phyloP scores from a whole-genome alignment of 1,140 invertebrate species.

The Lepidurus packardi region DNA sequence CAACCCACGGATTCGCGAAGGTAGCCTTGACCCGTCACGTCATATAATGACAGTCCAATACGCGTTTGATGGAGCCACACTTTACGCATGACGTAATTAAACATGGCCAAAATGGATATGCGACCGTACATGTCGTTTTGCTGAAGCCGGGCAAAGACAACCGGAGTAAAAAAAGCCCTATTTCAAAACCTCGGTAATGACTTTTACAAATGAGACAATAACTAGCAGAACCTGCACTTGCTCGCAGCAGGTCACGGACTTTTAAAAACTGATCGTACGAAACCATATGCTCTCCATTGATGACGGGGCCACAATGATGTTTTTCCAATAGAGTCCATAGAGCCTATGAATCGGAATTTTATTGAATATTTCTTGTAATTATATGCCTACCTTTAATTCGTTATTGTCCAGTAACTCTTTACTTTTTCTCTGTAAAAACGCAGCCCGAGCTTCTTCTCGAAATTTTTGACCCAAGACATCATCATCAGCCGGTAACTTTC shows the following conservation, averaged over 20 bases:
- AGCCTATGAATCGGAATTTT: constrained; percentile 45
- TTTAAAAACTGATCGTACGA: constrained; percentile 77
- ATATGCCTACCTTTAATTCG: constrained; percentile 63
- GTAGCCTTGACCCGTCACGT: constrained; percentile 86
- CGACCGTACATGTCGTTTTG: constrained; percentile 73
- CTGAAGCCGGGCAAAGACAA: constrained; percentile 78
- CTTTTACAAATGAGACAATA: neutral
- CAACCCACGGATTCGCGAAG: constrained; percentile 69
- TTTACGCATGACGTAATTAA: constrained; percentile 92
- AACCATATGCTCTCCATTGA: constrained; percentile 72
- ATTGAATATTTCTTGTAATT: neutral
- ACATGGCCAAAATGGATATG: constrained; percentile 74
- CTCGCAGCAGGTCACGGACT: constrained; percentile 61
- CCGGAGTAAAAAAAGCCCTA: constrained; percentile 72
- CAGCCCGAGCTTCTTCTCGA: constrained; percentile 76
- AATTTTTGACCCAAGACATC: constrained; percentile 70
- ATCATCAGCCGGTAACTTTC: constrained; percentile 62
- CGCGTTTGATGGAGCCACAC: constrained; percentile 89
- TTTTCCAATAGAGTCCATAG: constrained; percentile 77
- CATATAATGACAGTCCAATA: constrained; percentile 86
- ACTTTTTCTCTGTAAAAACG: constrained; percentile 76
- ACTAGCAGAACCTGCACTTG: constrained; percentile 57
- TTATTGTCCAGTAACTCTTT: constrained; percentile 76
- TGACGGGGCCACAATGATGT: constrained; percentile 62
- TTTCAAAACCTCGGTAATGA: constrained; percentile 24